These are phyloP conservation scores for Cherax quadricarinatus DNA, from an alignment of 1,140 invertebrate genomes.

Conservation along the genomic window DNA sequence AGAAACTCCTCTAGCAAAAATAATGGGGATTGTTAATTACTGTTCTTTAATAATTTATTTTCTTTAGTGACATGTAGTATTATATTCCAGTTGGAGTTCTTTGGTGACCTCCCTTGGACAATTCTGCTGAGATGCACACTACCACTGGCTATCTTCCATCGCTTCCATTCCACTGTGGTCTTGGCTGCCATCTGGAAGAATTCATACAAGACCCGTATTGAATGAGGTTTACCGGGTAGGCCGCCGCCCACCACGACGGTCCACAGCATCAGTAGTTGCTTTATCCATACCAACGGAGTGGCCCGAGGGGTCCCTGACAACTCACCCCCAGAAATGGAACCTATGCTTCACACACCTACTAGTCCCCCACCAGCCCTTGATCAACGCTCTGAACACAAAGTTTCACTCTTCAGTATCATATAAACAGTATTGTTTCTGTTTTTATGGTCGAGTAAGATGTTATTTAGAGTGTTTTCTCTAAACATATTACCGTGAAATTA, in stretches of 20 bases:
- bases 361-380: slow-evolving; percentile 71
- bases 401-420: slow-evolving; percentile 73
- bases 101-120: slow-evolving; percentile 95
- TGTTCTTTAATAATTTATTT: too few relatives aligned
- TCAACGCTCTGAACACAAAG: slow-evolving; percentile 73
- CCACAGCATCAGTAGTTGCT: slow-evolving; percentile 67
- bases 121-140: slow-evolving; percentile 94
- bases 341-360: slow-evolving; percentile 70
- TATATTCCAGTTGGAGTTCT: slow-evolving; percentile 89
- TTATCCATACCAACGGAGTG: slow-evolving; percentile 57
- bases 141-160: slow-evolving; percentile 97
- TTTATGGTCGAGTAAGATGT: slow-evolving; percentile 43
- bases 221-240: slow-evolving; percentile 70
- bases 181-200: slow-evolving; percentile 99
- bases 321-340: slow-evolving; percentile 61
- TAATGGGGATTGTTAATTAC: too few relatives aligned
- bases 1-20: too few relatives aligned
- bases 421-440: slow-evolving; percentile 34
- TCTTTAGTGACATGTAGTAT: neutral
- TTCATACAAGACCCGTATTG: slow-evolving; percentile 88
- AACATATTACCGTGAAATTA: slow-evolving; percentile 24
- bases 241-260: slow-evolving; percentile 57
- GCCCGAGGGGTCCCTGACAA: slow-evolving; percentile 42
- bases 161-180: slow-evolving; percentile 97
- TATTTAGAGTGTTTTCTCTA: slow-evolving; percentile 46